These are phyloP conservation scores for Tenodera sinensis DNA, from an alignment of 2,888 invertebrate genomes.

Conservation along the genomic window DNA sequence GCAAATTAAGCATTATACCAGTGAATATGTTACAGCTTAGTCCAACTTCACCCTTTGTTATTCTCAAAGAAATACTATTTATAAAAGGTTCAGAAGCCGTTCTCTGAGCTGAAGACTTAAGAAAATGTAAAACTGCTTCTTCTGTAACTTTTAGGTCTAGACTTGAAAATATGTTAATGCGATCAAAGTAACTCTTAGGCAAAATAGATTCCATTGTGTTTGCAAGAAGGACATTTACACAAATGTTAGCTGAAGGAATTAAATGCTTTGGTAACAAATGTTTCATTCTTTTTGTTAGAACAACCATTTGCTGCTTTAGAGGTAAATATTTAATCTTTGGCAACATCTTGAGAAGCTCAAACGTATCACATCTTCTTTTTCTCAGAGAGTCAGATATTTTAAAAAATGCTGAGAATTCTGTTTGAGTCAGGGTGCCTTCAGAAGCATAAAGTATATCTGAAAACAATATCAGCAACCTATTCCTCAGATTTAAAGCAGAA, in stretches of 20 bases:
- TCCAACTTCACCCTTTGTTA: not conserved
- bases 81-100: not conserved
- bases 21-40: not conserved
- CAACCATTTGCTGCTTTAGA: not conserved
- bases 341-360: not conserved
- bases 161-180: not conserved
- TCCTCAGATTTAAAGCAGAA: not conserved
- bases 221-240: not conserved
- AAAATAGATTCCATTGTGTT: not conserved
- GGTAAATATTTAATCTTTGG: not conserved
- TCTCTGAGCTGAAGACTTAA: not conserved
- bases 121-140: not conserved
- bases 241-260: not conserved
- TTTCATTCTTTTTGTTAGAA: not conserved
- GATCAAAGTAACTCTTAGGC: not conserved
- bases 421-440: not conserved
- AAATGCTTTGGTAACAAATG: not conserved
- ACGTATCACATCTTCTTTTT: not conserved
- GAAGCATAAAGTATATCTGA: not conserved
- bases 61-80: not conserved
- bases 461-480: not conserved
- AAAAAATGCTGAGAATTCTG: not conserved
- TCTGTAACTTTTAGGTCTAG: not conserved
- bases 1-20: not conserved
- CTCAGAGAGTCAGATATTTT: not conserved